phyloP scores from a whole-genome alignment of 2,113 vertebrate species.

The Pimephales promelas region DNA sequence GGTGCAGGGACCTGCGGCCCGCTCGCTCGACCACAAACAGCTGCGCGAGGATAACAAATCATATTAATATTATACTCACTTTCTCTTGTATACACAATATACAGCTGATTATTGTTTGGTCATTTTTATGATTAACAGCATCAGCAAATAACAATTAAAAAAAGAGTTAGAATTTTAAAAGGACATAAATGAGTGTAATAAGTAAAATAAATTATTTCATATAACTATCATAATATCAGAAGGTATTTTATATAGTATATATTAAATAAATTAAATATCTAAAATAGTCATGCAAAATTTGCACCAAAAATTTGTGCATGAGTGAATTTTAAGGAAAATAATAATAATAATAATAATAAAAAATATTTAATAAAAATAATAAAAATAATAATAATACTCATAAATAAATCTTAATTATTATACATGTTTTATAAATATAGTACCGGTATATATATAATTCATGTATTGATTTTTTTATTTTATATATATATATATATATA shows the following conservation, averaged over 20 bases:
- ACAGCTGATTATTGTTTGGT: background rate
- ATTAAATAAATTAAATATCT: background rate
- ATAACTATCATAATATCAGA: background rate
- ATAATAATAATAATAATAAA: too few species aligned
- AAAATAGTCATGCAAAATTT: background rate
- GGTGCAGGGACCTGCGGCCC: conserved; percentile 88
- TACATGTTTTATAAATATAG: too few species aligned
- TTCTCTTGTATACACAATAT: too few species aligned
- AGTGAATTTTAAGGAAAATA: background rate
- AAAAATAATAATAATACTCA: too few species aligned
- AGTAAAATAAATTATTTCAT: background rate
- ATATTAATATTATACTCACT: background rate
- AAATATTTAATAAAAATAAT: too few species aligned
- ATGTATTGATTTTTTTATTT: background rate
- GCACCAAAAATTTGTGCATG: background rate
- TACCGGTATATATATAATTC: background rate
- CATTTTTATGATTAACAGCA: background rate
- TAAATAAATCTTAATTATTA: too few species aligned
- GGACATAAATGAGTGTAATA: too few species aligned
- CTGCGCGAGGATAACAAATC: conserved; percentile 64
- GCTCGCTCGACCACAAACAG: conserved; percentile 90
- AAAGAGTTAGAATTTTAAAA: background rate
- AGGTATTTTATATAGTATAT: background rate
- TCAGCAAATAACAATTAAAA: background rate
- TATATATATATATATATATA: background rate